These are phyloP conservation scores for Eretmochelys imbricata DNA, from an alignment of 2,113 vertebrate species.

Conservation along the genomic window DNA sequence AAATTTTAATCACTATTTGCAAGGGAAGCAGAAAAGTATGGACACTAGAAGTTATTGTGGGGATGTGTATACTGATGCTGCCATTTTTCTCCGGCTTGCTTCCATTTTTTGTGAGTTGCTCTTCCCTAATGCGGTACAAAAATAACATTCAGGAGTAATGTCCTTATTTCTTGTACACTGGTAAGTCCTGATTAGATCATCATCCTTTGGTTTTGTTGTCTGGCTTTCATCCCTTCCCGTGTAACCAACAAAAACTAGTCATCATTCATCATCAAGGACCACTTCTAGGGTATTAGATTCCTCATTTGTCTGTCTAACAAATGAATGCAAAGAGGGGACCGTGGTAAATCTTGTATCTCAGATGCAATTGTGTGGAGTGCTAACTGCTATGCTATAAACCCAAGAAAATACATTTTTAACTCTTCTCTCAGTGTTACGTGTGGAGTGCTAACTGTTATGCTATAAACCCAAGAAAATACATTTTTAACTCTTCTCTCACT, in stretches of 20 bases:
- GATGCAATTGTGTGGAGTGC: neutral
- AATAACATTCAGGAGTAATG: neutral
- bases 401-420: rapidly evolving
- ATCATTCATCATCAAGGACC: neutral
- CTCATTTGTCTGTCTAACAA: neutral
- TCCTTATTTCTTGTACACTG: neutral
- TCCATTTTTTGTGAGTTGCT: neutral
- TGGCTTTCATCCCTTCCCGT: neutral
- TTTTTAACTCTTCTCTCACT: neutral
- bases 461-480: rapidly evolving
- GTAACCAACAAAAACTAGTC: neutral
- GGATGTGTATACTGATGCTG: neutral
- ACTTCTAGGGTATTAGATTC: neutral
- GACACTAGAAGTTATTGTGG: neutral
- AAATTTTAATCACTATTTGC: neutral
- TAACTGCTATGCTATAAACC: neutral
- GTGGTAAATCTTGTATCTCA: neutral
- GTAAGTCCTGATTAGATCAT: neutral
- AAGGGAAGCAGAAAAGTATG: neutral
- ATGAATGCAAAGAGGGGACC: neutral
- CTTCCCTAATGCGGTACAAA: neutral
- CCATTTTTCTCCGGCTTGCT: neutral
- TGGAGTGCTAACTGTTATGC: neutral
- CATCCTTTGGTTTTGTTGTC: neutral
- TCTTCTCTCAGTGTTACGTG: neutral